Evolutionary conservation across 2,888 invertebrate species (phyloP).

Genomic region (Drosophila fulvimacula): DNA sequence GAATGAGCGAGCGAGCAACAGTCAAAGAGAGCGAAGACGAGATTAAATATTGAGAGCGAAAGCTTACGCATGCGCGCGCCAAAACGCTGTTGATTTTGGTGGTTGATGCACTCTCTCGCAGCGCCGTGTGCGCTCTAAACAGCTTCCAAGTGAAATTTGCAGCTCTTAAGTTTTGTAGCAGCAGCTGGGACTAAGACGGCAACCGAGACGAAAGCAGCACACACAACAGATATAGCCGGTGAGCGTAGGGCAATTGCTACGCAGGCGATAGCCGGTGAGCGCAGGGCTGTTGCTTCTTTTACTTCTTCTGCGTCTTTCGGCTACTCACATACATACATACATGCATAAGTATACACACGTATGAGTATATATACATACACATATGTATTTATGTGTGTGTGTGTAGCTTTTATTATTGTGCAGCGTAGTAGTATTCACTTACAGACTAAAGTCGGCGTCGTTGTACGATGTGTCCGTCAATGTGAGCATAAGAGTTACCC

Average conservation of each 20-base stretch:
- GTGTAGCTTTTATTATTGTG: constrained; percentile 30
- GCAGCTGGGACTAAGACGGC: constrained; percentile 51
- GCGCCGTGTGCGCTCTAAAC: constrained; percentile 24
- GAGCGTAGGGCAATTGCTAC: constrained; percentile 59
- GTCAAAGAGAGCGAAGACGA: constrained; percentile 1
- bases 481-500: constrained; percentile 11
- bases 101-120: constrained; percentile 46
- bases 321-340: constrained; percentile 2
- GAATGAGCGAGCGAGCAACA: constrained; percentile 22
- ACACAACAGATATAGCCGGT: constrained; percentile 39
- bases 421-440: constrained; percentile 28
- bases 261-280: constrained; percentile 52
- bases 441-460: constrained; percentile 14
- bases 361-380: not conserved
- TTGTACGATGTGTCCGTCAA: constrained; percentile 12
- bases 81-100: constrained; percentile 61
- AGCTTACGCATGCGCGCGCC: constrained; percentile 76
- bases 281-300: constrained; percentile 73
- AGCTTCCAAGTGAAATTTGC: constrained; percentile 66
- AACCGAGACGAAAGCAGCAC: constrained; percentile 12
- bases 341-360: constrained; percentile 4
- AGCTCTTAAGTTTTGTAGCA: constrained; percentile 46
- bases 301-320: constrained; percentile 36
- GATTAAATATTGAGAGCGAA: constrained; percentile 18
- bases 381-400: constrained; percentile 10